Evolutionary conservation across 2,888 invertebrate genomes (phyloP), one percentile per base, ranked within the genome.

Genomic region (Autographa pulchrina): DNA sequence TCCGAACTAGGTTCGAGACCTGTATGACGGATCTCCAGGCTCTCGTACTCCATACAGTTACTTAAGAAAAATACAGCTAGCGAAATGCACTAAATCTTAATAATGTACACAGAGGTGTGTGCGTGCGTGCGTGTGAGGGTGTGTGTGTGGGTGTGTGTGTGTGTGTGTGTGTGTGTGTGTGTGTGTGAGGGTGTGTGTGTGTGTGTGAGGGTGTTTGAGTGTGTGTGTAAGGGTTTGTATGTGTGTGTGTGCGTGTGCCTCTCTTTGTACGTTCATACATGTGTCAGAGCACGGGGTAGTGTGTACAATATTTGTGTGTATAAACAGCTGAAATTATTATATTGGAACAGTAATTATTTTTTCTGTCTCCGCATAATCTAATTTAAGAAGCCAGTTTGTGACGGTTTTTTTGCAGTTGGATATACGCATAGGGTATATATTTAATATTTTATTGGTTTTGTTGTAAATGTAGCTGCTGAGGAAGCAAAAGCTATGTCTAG

Each of bases 301-400:
- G 41, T 43, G 41, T 43, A 43, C 7, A 43, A 43, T 43, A 43
- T 43, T 43, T 43, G 41, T 43, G 41, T 43, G 41, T 43, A 43
- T 43, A 43, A 43, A 43, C 41, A 43, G 41, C 41, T 43, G 41
- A 43, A 43, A 43, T 43, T 43, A 43, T 43, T 43, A 43, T 43
- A n/a, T 41, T 58, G 41, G 18, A 18, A 65, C 32, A 3, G 58
- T 20, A 65, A 43, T 65, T 59, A 25, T 43, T 43, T 43, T 43
- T 43, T 43, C 41, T 8, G 41, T 43, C 41, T 43, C 41, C 41
- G 5, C 41, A 43, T 43, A 43, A 11, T 9, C 41, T 14, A 43
- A 43, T 43, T 43, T 43, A 43, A 43, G 41, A 43, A 43, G 41
- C 41, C 41, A 43, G 9, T 43, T 43, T 43, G 41, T 43, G 41